These are phyloP conservation scores for Apis florea DNA, from an alignment of 1,140 invertebrate species.

Conservation along the genomic window DNA sequence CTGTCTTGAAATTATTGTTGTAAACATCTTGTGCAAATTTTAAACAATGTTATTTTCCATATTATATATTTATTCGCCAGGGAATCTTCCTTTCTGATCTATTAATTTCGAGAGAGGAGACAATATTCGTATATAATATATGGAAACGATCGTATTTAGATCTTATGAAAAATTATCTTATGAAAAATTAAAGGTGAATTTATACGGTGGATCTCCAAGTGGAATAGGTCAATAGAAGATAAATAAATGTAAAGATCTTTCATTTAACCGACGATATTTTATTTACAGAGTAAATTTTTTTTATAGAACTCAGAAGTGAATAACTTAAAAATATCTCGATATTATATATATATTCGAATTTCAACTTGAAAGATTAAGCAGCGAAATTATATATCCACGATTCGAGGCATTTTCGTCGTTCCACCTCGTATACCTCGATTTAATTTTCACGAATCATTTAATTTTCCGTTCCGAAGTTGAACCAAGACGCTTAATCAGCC, in stretches of 20 bases:
- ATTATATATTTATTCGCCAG: neutral
- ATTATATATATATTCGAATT: neutral
- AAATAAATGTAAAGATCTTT: neutral
- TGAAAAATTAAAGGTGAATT: neutral
- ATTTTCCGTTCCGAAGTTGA: neutral
- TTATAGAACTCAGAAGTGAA: too few relatives aligned
- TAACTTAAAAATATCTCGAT: too few relatives aligned
- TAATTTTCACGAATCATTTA: slow-evolving; percentile 18
- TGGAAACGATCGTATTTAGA: too few relatives aligned
- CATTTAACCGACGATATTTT: neutral
- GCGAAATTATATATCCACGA: neutral
- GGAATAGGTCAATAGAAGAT: neutral
- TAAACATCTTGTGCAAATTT: neutral
- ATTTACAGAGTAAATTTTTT: too few relatives aligned
- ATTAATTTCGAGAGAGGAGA: neutral
- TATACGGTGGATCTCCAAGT: neutral
- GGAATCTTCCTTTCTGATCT: neutral
- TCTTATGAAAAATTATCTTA: neutral
- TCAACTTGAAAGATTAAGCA: neutral
- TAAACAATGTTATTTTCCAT: neutral
- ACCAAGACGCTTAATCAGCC: slow-evolving; percentile 6
- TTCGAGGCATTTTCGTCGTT: neutral
- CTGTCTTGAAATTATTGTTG: neutral
- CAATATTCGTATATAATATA: too few relatives aligned
- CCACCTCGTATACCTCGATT: slow-evolving; percentile 1